A percentile compares a stretch with the other conserved stretches of the same genome.
Conservation (phyloP, 1,140 invertebrate species). For the Pogonomyrmex californicus region DNA sequence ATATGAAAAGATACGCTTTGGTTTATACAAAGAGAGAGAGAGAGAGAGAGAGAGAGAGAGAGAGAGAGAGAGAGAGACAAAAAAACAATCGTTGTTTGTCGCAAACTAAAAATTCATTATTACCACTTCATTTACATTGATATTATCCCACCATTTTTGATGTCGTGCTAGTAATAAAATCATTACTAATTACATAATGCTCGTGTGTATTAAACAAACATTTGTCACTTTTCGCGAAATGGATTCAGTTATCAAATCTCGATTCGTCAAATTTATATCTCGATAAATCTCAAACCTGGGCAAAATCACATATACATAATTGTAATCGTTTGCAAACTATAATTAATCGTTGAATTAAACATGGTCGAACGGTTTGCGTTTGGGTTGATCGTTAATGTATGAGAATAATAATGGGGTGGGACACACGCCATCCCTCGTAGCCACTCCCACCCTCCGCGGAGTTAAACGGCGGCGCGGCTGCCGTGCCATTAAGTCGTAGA, state of each 20-base stretch:
- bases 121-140: neutral
- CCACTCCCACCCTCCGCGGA: neutral
- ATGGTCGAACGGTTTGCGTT: slow-evolving; percentile 7
- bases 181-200: neutral
- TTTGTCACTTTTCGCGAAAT: neutral
- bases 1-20: neutral
- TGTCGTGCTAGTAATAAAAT: neutral
- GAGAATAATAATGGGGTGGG: slow-evolving; percentile 41
- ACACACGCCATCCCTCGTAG: neutral
- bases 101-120: slow-evolving; percentile 2
- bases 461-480: slow-evolving; percentile 3
- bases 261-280: neutral
- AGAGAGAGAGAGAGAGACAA: too few relatives aligned
- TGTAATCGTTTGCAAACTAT: neutral
- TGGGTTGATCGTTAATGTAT: slow-evolving; percentile 37
- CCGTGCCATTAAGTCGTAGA: slow-evolving; percentile 48
- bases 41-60: too few relatives aligned
- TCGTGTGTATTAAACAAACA: neutral
- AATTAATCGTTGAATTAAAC: slow-evolving; percentile 40
- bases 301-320: neutral
- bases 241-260: neutral
- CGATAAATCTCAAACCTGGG: neutral
- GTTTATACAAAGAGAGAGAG: neutral
- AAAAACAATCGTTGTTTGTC: neutral
- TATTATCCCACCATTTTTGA: too few relatives aligned